Percentiles rank a stretch among this genome's conserved stretches.
These are phyloP conservation scores for Nanorana parkeri DNA, from an alignment of 2,113 vertebrate genomes.

Conservation along the genomic window DNA sequence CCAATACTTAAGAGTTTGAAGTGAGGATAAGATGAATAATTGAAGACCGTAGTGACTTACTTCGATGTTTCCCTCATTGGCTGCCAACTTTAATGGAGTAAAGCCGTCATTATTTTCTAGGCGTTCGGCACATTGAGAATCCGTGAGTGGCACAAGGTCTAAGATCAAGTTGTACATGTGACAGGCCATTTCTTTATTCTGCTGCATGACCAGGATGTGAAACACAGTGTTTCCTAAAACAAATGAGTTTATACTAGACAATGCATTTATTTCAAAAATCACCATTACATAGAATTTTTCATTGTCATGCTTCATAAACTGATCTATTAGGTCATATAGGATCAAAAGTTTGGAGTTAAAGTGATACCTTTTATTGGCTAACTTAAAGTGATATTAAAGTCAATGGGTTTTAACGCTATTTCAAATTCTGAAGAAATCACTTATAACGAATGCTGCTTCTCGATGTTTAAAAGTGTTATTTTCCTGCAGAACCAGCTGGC, in stretches of 20 bases:
- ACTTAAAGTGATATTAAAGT: too few relatives aligned
- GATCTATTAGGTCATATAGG: too few relatives aligned
- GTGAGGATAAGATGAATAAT: conserved; percentile 42
- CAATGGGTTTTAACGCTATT: too few relatives aligned
- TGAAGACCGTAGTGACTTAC: conserved; percentile 47
- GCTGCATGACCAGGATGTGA: not conserved
- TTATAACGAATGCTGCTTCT: too few relatives aligned
- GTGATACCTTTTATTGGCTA: too few relatives aligned
- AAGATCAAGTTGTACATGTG: not conserved
- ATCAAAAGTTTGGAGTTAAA: too few relatives aligned
- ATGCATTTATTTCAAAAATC: conserved; percentile 23
- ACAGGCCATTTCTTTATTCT: not conserved
- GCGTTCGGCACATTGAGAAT: not conserved
- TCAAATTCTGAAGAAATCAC: too few relatives aligned
- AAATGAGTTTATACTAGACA: not conserved
- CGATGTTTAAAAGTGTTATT: too few relatives aligned
- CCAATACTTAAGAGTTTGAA: conserved; percentile 29
- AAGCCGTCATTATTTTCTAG: not conserved
- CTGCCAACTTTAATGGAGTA: not conserved
- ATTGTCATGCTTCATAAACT: not conserved
- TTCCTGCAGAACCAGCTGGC: too few relatives aligned
- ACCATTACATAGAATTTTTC: not conserved
- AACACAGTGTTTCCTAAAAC: conserved; percentile 2
- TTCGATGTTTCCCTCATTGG: not conserved
- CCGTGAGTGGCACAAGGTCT: not conserved